Base-by-base conservation (phyloP, 2,113 vertebrate genomes). In the Tringa solitaria region DNA sequence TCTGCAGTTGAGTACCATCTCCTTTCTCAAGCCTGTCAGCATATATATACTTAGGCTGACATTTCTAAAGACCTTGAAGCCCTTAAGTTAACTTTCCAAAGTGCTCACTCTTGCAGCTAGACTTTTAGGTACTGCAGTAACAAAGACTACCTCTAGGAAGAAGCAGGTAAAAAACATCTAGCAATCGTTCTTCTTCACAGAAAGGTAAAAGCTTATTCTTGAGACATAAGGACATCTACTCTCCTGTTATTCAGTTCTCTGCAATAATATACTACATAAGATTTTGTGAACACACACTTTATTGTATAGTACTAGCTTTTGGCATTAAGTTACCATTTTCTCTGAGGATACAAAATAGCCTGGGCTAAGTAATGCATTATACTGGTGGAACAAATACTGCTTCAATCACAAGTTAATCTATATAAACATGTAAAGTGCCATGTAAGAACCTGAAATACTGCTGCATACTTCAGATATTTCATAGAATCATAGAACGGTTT, bases 21-120 rank as follows among this genome's bases (percentile, higher is more conserved):
- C 10, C 45, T 51, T 76, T 76, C 53, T 80, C 14, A 54, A 45
- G 12, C 26, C 28, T 22, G 6, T 75, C 61, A 93, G 33, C 41
- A 20, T 32, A 43, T 83, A 20, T 37, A 32, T 5, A 6, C 79
- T 28, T 35, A 39, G 27, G 41, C 37, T 50, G 22, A 56, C 1
- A 14, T 56, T 84, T 84, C 30, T 65, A 27, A 56, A 57, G 6
- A 21, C 10, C 27, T 74, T 61, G 77, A 22, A 57, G 6, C 23
- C 12, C 23, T 74, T 61, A 84, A 19, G 5, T 45, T 87, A n/a
- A 35, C 12, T 54, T 84, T 37, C 9, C 77, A 20, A 74, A 74
- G n/a, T 41, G 0, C 33, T 76, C 0, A 1, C 11, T 64, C 0
- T n/a, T 74, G 15, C 32, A 4, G 3, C 28, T 30, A 69, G 33